A percentile compares a stretch with the other conserved stretches of the same genome.
phyloP scores from a whole-genome alignment of 2,113 vertebrate genomes.

The Platysternon megacephalum region DNA sequence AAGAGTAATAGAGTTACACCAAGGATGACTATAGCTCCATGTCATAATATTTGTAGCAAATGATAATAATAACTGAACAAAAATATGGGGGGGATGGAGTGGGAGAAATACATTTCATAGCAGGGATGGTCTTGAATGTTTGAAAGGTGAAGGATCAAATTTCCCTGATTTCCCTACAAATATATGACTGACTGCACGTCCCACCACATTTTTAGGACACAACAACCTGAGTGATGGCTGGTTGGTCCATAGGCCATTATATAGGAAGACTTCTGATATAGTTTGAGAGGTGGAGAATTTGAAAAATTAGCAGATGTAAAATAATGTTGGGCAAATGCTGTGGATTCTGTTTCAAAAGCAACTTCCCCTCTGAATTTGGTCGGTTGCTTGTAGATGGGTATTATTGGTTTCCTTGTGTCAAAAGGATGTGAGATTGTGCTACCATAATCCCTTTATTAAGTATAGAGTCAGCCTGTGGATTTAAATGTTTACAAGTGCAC shows the following conservation, averaged over 20 bases:
- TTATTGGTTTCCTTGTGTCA: background rate
- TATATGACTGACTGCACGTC: background rate
- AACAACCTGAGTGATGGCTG: rapidly evolving
- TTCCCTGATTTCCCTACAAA: background rate
- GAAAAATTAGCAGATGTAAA: background rate
- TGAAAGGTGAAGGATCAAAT: background rate
- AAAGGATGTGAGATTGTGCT: background rate
- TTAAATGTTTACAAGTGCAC: rapidly evolving
- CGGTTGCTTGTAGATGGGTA: background rate
- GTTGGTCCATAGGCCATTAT: background rate
- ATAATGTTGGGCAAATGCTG: rapidly evolving
- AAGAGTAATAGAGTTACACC: background rate
- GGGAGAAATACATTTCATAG: background rate
- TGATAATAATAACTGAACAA: rapidly evolving
- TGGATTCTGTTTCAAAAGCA: background rate
- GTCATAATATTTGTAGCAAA: background rate
- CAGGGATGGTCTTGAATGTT: background rate
- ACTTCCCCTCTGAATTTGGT: background rate
- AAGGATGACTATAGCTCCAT: background rate
- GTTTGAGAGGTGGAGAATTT: background rate
- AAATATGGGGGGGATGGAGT: background rate
- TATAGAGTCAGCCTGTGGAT: background rate
- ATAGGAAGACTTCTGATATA: background rate
- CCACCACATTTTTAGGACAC: background rate
- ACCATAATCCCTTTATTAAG: background rate